Conservation (phyloP, 1,140 invertebrate genomes). For the Bombus superbus region DNA sequence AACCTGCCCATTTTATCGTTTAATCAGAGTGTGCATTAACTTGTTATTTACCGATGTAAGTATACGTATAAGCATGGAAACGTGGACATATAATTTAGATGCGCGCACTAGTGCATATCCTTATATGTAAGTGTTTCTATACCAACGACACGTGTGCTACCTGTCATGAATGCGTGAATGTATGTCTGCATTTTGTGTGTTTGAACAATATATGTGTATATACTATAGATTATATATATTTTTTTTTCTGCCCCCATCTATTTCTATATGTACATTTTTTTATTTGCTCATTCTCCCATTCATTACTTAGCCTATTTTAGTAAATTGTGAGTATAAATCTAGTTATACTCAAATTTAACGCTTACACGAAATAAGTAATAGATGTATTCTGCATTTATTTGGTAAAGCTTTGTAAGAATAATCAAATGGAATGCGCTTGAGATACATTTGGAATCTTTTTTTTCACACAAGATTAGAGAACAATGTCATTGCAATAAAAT, state of each 20-base stretch:
- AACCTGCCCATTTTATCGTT: conserved; percentile 46
- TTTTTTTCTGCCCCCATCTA: neutral
- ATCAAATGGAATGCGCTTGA: neutral
- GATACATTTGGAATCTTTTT: neutral
- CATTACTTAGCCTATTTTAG: too few species aligned
- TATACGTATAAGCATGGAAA: conserved; percentile 18
- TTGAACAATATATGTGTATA: conserved; percentile 2
- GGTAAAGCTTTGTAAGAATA: conserved; percentile 11
- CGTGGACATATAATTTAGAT: conserved; percentile 40
- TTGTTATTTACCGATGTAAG: conserved; percentile 64
- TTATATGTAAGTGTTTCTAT: neutral
- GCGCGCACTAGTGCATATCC: neutral
- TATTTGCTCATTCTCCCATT: neutral
- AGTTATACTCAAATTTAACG: neutral
- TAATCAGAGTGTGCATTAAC: conserved; percentile 68
- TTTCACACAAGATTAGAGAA: neutral
- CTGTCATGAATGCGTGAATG: conserved; percentile 25
- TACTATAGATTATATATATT: neutral
- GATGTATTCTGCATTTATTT: neutral
- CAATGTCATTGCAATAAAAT: neutral
- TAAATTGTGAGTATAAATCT: neutral
- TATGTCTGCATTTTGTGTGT: conserved; percentile 43
- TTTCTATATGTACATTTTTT: neutral
- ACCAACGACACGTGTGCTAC: conserved; percentile 7
- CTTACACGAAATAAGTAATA: neutral